Evolutionary conservation across 2,888 invertebrate species (phyloP).

Genomic region (Apamea epomidion): DNA sequence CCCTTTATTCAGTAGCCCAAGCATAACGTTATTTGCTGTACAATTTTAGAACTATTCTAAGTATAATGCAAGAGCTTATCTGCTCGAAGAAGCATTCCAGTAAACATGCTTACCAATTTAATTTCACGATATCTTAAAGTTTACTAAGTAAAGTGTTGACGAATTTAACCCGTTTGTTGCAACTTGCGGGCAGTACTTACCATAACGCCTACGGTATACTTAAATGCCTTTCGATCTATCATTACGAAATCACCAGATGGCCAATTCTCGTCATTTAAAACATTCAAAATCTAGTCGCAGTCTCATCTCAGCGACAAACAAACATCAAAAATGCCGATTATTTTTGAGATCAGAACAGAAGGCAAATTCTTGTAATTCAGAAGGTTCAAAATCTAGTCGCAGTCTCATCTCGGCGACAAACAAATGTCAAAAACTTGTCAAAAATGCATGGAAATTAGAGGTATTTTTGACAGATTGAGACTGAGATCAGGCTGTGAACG

Average conservation of each 20-base stretch:
- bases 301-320: not conserved
- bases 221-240: slow-evolving; percentile 39
- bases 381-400: too few relatives aligned
- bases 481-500: too few relatives aligned
- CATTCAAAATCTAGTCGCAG: not conserved
- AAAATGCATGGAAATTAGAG: too few relatives aligned
- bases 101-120: not conserved
- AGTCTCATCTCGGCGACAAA: too few relatives aligned
- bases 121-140: slow-evolving; percentile 8
- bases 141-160: slow-evolving; percentile 24
- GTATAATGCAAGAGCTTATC: slow-evolving; percentile 9
- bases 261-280: not conserved
- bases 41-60: not conserved
- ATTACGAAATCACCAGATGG: slow-evolving; percentile 40
- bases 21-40: not conserved
- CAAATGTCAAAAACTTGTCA: too few relatives aligned
- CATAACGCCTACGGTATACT: slow-evolving; percentile 52
- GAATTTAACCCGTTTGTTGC: slow-evolving; percentile 38
- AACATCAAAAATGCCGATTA: not conserved
- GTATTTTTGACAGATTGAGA: not conserved
- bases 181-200: slow-evolving; percentile 31
- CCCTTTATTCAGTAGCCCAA: not conserved
- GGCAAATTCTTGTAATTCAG: too few relatives aligned
- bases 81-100: slow-evolving; percentile 6
- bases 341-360: too few relatives aligned